A percentile compares a stretch with the other conserved stretches of the same genome.
Conservation (phyloP, 2,888 invertebrate genomes). For the Acleris holmiana region DNA sequence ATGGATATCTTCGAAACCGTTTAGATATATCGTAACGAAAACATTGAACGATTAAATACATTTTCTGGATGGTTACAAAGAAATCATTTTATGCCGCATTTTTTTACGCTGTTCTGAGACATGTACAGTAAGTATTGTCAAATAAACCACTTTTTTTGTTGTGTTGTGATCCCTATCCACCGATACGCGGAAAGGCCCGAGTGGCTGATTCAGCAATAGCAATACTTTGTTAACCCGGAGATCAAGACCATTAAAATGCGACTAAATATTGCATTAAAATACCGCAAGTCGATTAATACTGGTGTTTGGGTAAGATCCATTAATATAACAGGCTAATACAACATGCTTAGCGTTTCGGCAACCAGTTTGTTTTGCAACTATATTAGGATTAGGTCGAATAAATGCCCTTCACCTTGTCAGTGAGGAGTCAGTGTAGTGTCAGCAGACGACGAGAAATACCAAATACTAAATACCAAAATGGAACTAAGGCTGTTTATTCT, state of each 20-base stretch:
- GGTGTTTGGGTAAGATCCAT: constrained; percentile 16
- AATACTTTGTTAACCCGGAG: not conserved
- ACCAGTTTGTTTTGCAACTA: constrained; percentile 39
- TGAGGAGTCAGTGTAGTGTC: constrained; percentile 12
- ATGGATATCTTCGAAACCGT: too few species aligned
- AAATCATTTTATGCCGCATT: too few species aligned
- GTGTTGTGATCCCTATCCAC: too few species aligned
- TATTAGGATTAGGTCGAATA: constrained; percentile 17
- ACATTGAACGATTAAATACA: too few species aligned
- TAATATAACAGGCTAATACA: constrained; percentile 24
- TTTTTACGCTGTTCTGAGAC: too few species aligned
- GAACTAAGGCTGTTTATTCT: constrained; percentile 51
- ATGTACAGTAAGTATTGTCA: too few species aligned
- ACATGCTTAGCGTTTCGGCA: constrained; percentile 21
- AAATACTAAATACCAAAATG: constrained; percentile 47
- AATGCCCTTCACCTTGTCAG: constrained; percentile 31
- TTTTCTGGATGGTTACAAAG: too few species aligned
- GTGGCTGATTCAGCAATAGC: not conserved
- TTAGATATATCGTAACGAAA: too few species aligned
- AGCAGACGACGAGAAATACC: constrained; percentile 6
- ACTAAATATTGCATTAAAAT: constrained; percentile 18
- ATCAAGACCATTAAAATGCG: not conserved
- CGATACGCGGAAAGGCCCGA: too few species aligned
- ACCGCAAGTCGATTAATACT: constrained; percentile 2
- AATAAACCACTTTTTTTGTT: too few species aligned